Base-by-base conservation (phyloP, 2,797 vertebrate species). In the Hippopotamyrus pictus region DNA sequence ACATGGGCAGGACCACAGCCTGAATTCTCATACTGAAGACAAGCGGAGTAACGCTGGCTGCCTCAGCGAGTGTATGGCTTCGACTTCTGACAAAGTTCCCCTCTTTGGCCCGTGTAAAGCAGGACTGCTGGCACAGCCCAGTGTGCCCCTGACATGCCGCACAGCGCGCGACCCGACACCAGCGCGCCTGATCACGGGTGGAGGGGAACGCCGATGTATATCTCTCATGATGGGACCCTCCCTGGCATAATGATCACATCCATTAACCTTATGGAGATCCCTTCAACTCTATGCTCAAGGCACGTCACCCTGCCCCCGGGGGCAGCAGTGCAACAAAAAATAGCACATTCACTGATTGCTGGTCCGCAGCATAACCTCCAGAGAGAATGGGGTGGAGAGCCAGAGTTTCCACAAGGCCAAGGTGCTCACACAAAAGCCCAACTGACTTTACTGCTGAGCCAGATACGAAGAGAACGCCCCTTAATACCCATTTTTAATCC, bases 301-400 rank as follows among this genome's bases (percentile, higher is more conserved):
- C 69, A 83, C 88, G 44, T 94, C 90, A 82, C 92, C 92, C 92
- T 93, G 90, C 90, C 91, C 76, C 91, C 29, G 29, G 12, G 1
- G 41, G 88, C 86, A 88, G 85, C 88, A 91, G 91, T 92, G 92
- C 90, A 93, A 92, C 90, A 79, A 79, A 44, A 79, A 93, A 95
- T 94, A 92, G 93, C 91, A 93, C 92, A 93, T 95, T 94, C 94
- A 90, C 92, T 33, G 48, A 90, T 89, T 92, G 90, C 90, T 92
- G 93, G 94, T 92, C 90, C 90, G 90, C 88, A 89, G 41, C 89
- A 89, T 93, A 91, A 93, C 92, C 91, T 91, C 76, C 88, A 91
- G 44, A 87, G n/a, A 88, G 88, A 69, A 14, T 89, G 62, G 14
- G 51, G 88, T 22, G 88, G 41, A 54, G 86, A 82, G 79, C 33